A percentile compares a stretch with the other conserved stretches of the same genome.
Evolutionary conservation across 2,888 invertebrate species (phyloP).

Genomic region (Priocnemis perturbator): DNA sequence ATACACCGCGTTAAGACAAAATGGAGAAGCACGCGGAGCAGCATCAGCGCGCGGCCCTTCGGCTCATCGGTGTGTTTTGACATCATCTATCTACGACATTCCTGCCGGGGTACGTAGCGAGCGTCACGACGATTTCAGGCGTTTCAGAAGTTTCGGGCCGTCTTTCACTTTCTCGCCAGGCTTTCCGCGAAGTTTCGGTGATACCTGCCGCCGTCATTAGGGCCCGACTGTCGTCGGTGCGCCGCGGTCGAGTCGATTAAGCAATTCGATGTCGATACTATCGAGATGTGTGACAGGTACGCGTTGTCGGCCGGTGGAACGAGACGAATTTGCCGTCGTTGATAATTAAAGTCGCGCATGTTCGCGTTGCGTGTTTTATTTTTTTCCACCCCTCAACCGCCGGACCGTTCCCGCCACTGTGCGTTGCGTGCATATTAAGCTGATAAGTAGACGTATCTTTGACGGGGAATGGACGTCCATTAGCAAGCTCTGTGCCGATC

Average conservation of each 20-base stretch:
- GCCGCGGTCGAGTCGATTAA: too few species aligned
- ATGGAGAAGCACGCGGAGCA: constrained; percentile 71
- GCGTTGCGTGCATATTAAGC: constrained; percentile 53
- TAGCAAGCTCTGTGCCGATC: constrained; percentile 72
- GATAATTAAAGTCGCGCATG: neutral
- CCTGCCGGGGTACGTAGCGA: too few species aligned
- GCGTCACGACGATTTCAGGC: too few species aligned
- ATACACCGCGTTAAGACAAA: constrained; percentile 74
- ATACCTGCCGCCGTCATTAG: too few species aligned
- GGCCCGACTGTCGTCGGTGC: too few species aligned
- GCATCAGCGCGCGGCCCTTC: constrained; percentile 55
- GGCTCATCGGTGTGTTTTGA: constrained; percentile 15
- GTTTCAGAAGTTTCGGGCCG: neutral
- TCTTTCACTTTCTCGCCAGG: neutral
- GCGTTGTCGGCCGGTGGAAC: neutral
- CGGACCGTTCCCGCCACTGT: neutral
- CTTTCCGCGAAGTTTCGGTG: too few species aligned
- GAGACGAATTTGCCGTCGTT: too few species aligned
- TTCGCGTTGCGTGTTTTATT: neutral
- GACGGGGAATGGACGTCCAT: constrained; percentile 74
- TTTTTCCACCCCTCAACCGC: constrained; percentile 4
- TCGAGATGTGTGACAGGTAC: neutral
- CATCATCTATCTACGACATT: too few species aligned
- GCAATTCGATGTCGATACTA: neutral
- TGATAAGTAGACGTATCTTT: constrained; percentile 71